A percentile compares a stretch with the other conserved stretches of the same genome.
phyloP scores from a whole-genome alignment of 2,888 invertebrate genomes.

The Syritta pipiens region DNA sequence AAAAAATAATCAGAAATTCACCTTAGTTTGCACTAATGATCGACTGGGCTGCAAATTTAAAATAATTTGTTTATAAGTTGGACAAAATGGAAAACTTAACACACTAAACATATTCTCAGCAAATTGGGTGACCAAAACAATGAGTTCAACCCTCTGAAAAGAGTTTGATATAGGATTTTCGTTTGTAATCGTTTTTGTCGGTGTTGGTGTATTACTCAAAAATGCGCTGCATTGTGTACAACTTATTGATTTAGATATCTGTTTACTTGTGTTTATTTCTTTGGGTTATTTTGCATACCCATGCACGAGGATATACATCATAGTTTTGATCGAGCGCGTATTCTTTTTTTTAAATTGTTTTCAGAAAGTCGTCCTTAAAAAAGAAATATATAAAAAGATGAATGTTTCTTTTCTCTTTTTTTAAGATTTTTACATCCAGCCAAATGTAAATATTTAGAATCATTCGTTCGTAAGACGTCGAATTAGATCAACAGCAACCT shows the following conservation, averaged over 20 bases:
- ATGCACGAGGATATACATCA: background rate
- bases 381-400: background rate
- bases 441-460: slow-evolving; percentile 64
- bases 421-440: slow-evolving; percentile 52
- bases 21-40: slow-evolving; percentile 10
- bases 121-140: slow-evolving; percentile 29
- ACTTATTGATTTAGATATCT: slow-evolving; percentile 53
- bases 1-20: slow-evolving; percentile 19
- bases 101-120: background rate
- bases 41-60: slow-evolving; percentile 24
- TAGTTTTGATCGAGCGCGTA: slow-evolving; percentile 64
- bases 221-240: slow-evolving; percentile 41
- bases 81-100: background rate
- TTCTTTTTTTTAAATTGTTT: background rate
- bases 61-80: slow-evolving; percentile 2
- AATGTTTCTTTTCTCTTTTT: slow-evolving; percentile 3
- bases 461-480: slow-evolving; percentile 30
- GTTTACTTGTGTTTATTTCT: slow-evolving; percentile 22
- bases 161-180: background rate
- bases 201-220: slow-evolving; percentile 13
- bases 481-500: slow-evolving; percentile 49
- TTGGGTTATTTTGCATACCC: background rate
- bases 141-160: background rate
- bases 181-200: slow-evolving; percentile 37
- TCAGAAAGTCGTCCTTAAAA: background rate